phyloP scores from a whole-genome alignment of 2,113 vertebrate species.

The Nibea albiflora region DNA sequence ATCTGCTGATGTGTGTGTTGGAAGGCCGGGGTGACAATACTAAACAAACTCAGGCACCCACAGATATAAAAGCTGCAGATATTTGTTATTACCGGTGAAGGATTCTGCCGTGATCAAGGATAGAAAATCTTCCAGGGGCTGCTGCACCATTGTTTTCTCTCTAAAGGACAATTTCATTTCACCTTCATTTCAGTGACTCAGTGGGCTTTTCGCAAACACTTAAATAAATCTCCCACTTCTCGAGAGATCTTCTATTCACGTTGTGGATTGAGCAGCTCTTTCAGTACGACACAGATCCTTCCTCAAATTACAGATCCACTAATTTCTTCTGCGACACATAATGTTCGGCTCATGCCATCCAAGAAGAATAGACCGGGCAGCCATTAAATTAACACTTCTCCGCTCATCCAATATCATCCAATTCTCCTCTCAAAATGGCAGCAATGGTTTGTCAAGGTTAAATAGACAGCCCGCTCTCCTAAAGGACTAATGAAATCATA shows the following conservation, averaged over 20 bases:
- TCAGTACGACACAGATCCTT: background rate
- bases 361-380: slow-evolving; percentile 19
- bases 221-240: slow-evolving; percentile 1
- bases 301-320: slow-evolving; percentile 18
- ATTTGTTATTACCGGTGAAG: slow-evolving; percentile 4
- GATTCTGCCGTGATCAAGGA: slow-evolving; percentile 16
- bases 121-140: background rate
- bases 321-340: background rate
- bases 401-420: slow-evolving; percentile 16
- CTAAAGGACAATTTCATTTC: slow-evolving; percentile 1
- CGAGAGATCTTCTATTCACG: slow-evolving; percentile 4
- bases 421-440: slow-evolving; percentile 41
- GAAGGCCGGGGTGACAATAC: slow-evolving; percentile 2
- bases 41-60: slow-evolving; percentile 11
- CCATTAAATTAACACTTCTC: slow-evolving; percentile 30
- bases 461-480: slow-evolving; percentile 43
- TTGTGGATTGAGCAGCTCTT: slow-evolving; percentile 16
- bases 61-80: slow-evolving; percentile 18
- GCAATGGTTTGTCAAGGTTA: slow-evolving; percentile 58
- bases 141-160: background rate
- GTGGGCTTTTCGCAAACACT: background rate
- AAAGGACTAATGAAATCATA: slow-evolving; percentile 59
- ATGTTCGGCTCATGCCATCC: slow-evolving; percentile 28
- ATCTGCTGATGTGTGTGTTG: slow-evolving; percentile 3
- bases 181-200: background rate